phyloP scores from a whole-genome alignment of 1,140 invertebrate genomes.

The Vanessa tameamea region DNA sequence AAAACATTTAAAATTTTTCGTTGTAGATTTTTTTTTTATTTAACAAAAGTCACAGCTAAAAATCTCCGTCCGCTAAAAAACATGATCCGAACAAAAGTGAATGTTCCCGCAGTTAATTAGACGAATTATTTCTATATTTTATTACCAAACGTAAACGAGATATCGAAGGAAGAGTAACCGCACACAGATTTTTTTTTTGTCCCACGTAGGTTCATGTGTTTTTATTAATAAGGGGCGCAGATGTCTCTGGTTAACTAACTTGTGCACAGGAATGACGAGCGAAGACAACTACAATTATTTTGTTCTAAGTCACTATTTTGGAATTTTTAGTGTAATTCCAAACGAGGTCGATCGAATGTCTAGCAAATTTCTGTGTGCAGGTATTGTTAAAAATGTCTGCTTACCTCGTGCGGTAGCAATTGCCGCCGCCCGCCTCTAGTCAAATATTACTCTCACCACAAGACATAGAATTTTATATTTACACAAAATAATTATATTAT shows the following conservation, averaged over 20 bases:
- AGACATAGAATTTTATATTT: slow-evolving; percentile 81
- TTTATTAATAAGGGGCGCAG: slow-evolving; percentile 11
- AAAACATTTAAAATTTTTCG: background rate
- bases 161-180: slow-evolving; percentile 27
- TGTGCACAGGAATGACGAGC: slow-evolving; percentile 20
- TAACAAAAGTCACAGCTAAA: slow-evolving; percentile 37
- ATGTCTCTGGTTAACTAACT: slow-evolving; percentile 9
- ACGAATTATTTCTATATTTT: slow-evolving; percentile 28
- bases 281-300: slow-evolving; percentile 8
- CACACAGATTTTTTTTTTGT: slow-evolving; percentile 34
- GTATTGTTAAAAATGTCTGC: slow-evolving; percentile 26
- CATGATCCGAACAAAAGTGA: slow-evolving; percentile 24
- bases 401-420: slow-evolving; percentile 41
- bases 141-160: slow-evolving; percentile 18
- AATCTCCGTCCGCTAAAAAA: slow-evolving; percentile 44
- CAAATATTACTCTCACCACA: slow-evolving; percentile 80
- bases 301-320: slow-evolving; percentile 5
- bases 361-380: slow-evolving; percentile 37
- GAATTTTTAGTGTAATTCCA: slow-evolving; percentile 8
- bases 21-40: slow-evolving; percentile 7
- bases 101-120: slow-evolving; percentile 13
- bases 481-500: slow-evolving; percentile 80
- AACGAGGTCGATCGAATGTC: background rate
- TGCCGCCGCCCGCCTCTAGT: slow-evolving; percentile 75
- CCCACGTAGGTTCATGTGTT: slow-evolving; percentile 1